Evolutionary conservation across 2,888 invertebrate species (phyloP), one percentile per base, ranked within the genome.

Genomic region (Drosophila mettleri): DNA sequence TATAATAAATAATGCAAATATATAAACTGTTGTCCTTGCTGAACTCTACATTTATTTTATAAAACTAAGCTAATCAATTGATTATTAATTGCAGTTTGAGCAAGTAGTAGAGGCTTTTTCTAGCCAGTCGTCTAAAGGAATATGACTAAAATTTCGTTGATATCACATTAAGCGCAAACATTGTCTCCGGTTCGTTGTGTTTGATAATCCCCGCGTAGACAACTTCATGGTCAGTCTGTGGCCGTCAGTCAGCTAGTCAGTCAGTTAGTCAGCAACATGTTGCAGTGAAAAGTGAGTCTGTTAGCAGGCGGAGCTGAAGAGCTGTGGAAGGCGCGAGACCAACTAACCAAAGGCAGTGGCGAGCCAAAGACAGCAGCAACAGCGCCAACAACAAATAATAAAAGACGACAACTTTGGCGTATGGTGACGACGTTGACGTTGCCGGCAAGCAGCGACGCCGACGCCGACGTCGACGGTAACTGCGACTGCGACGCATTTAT

Each of bases 261-360:
- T 70, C 61, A 71, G 75, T 75, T 75, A 76, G 74, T 64, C 83
- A 69, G 79, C 72, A 66, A 58, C 64, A 78, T 75, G 76, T 69
- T 76, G 79, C 75, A 58, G 80, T 76, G 74, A 80, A 84, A 84
- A 86, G 85, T 83, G 83, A 81, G 87, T 84, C 78, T 84, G 79
- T 59, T 67, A 39, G 66, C 49, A 27, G 54, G 18, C 45, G 61
- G 24, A 48, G 10, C n/a, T 16, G 43, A 27, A 61, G 10, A 69
- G 61, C 34, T 31, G 22, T 27, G 54, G 41, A 61, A 54, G 54
- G 22, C 58, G 49, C 49, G 41, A 53, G 36, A 41, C 53, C 16
- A 49, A 43, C 45, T 41, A 38, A 46, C 31, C 60, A 55, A 61
- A 61, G 39, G 29, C 54, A 61, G 43, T 38, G 51, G 27, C 60